phyloP scores from a whole-genome alignment of 2,113 vertebrate genomes.

The Vicugna pacos region DNA sequence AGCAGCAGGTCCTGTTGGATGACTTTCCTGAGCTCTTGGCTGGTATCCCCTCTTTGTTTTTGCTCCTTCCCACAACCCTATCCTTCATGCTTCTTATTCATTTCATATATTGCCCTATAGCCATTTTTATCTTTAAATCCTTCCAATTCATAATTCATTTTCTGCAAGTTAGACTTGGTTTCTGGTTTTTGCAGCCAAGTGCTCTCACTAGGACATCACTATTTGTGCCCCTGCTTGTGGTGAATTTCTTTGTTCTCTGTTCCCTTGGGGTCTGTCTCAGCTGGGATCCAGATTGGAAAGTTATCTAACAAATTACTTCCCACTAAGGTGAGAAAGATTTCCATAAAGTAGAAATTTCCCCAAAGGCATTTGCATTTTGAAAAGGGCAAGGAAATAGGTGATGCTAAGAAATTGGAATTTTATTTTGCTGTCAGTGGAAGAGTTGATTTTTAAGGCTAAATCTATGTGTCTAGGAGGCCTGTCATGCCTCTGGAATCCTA shows the following conservation, averaged over 20 bases:
- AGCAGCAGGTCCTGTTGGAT: not conserved
- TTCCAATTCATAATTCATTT: not conserved
- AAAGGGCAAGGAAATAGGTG: not conserved
- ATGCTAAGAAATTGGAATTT: not conserved
- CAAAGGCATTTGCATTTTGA: not conserved
- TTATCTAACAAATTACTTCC: constrained; percentile 17
- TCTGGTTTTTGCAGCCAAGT: not conserved
- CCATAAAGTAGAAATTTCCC: not conserved
- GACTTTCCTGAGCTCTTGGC: not conserved
- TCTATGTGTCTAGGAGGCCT: not conserved
- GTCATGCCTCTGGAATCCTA: too few species aligned
- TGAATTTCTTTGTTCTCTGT: not conserved
- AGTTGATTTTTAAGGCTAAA: not conserved
- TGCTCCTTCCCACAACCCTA: not conserved
- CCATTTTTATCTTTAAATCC: not conserved
- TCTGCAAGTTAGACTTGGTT: not conserved
- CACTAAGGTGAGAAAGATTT: constrained; percentile 8
- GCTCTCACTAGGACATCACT: not conserved
- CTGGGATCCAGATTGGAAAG: not conserved
- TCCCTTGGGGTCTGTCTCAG: not conserved
- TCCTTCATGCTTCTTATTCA: not conserved
- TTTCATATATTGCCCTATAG: not conserved
- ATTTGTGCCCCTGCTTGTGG: not conserved
- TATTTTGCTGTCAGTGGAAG: not conserved
- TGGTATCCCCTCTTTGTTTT: not conserved